Evolutionary conservation across 2,797 vertebrate species (phyloP), one percentile per base, ranked within the genome.

Genomic region (Botia kubotai): DNA sequence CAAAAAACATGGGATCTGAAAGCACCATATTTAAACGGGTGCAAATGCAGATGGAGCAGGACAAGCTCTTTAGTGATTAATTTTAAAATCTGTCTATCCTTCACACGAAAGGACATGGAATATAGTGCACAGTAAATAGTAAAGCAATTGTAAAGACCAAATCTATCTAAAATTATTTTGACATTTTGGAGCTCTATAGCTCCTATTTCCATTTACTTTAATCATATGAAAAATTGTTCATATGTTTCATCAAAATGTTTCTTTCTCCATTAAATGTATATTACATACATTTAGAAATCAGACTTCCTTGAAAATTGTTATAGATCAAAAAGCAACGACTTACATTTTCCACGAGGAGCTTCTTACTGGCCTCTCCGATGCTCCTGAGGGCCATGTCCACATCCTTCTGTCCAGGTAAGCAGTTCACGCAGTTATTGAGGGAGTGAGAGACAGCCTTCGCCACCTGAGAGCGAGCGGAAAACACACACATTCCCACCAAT

Each of bases 401-500:
- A 84, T 99, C 98, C 90, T 98, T 99, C 89, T 99, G 98, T 58
- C 98, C 98, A 10, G 98, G 98, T 75, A 99, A 94, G 90, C 97
- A 99, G 87, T 99, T 99, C 80, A 99, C 98, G 0, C 98, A 99
- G 91, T 98, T 99, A 89, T 99, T 99, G 90, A 99, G 89, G 2
- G 97, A 99, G 90, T 99, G 97, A 0, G 98, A 99, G 72, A 99
- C 98, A 0, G 97, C 96, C 93, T 99, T 99, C 82, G 98, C 98
- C 88, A 99, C 98, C 98, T 99, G 87, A 39, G 92, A 86, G 13
- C 72, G 21, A 0, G 23, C 86, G 77, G 84, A 67, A 82, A 7
- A 55, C 52, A 75, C 57, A 55, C 7, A 72, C 46, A 60, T 39
- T 76, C 13, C n/a, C 17, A 58, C 50, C 79, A 89, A 89, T 86